A percentile compares a stretch with the other conserved stretches of the same genome.
Evolutionary conservation across 2,888 invertebrate species (phyloP).

Genomic region (Aphidius colemani): DNA sequence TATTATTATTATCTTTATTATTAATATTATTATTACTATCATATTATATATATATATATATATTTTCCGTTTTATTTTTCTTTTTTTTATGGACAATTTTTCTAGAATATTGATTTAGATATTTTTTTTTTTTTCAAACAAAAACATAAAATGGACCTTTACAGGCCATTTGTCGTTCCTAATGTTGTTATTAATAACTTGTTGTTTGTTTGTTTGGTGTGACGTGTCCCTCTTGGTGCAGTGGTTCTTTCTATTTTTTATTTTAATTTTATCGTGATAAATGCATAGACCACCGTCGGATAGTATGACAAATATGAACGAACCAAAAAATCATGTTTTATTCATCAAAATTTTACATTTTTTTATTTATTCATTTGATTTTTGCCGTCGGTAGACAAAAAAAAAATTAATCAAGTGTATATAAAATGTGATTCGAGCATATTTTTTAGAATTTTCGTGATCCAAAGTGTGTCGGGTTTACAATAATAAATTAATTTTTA

Average conservation of each 20-base stretch:
- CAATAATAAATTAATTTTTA: too few species aligned
- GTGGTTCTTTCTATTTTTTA: background rate
- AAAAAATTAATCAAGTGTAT: too few species aligned
- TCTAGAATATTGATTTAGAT: too few species aligned
- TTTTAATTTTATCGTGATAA: conserved; percentile 10
- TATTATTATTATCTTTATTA: conserved; percentile 3
- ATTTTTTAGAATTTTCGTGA: too few species aligned
- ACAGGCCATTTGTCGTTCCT: conserved; percentile 19
- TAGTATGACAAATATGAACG: background rate
- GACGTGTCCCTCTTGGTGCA: conserved; percentile 31
- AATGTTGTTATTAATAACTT: conserved; percentile 39
- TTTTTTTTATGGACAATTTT: too few species aligned
- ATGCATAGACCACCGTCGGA: conserved; percentile 16
- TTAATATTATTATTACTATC: conserved; percentile 3
- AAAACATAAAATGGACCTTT: conserved; percentile 17
- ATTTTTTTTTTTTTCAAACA: background rate
- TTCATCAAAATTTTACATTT: background rate
- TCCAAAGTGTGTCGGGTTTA: too few species aligned
- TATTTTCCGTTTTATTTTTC: background rate
- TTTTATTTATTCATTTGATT: background rate
- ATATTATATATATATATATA: conserved; percentile 10
- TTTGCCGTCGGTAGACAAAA: background rate
- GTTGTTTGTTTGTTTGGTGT: conserved; percentile 37
- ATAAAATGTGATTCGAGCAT: too few species aligned
- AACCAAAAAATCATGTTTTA: background rate